Evolutionary conservation across 2,797 vertebrate genomes (phyloP), one percentile per base, ranked within the genome.

Genomic region (Halcyon chelicuti): DNA sequence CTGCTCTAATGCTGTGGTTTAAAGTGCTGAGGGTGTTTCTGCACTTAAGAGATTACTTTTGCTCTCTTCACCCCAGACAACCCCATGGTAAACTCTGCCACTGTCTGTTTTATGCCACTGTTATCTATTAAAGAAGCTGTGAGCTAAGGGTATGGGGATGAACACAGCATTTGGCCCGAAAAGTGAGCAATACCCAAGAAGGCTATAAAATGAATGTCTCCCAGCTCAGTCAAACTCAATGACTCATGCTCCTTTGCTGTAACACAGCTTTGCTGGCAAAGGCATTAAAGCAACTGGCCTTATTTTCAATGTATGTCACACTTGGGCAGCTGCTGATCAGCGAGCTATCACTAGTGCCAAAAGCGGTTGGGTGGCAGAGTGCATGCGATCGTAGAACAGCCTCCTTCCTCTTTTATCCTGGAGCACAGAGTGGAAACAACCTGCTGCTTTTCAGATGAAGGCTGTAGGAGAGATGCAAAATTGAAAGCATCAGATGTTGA

Each of bases 31-130:
- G 68, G 80, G 92, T 3, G 9, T 84, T 75, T 60, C 86, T 55
- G 77, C 94, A 92, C 85, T 97, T 94, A 90, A 55, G 52, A 97
- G 92, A 96, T 96, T 96, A 87, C 88, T 95, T 92, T 78, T 95
- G 91, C 85, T 91, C 82, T 93, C 78, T 80, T 94, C 89, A 94
- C 62, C 86, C 58, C 49, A 61, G 66, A 72, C 54, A 70, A 28
- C 84, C 26, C 57, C 76, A 62, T 73, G 40, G 35, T 88, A 90
- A 96, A 90, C 51, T 46, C 21, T 22, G 12, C 46, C 46, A 23
- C 46, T 23, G 46, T 42, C 40, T 47, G 46, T 47, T 47, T 47
- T 47, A 47, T 47, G 46, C 21, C 46, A 12, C 21, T 47, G 46
- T 47, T 47, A 49, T 12, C 37, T 25, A 51, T 23, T 52, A 87